Conservation (phyloP, 2,797 vertebrate species). For the Pipistrellus pipistrellus region DNA sequence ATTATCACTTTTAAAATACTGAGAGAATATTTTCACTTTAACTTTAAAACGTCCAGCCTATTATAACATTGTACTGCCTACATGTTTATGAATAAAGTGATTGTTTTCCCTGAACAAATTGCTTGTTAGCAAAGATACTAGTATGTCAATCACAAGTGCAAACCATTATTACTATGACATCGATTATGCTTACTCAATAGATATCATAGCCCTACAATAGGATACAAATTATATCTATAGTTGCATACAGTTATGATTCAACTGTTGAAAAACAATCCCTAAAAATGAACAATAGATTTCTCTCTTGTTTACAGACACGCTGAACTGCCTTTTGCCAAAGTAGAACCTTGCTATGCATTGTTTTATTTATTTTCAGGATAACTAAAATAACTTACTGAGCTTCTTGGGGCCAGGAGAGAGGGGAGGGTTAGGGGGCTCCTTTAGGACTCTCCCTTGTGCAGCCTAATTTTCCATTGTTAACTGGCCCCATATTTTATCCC, state of each 20-base stretch:
- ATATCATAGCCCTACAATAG: slow-evolving; percentile 31
- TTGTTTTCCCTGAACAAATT: slow-evolving; percentile 37
- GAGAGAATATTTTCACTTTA: slow-evolving; percentile 17
- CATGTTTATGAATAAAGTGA: slow-evolving; percentile 1
- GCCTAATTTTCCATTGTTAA: not conserved
- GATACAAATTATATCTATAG: not conserved
- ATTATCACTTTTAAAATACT: slow-evolving; percentile 49
- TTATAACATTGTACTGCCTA: slow-evolving; percentile 18
- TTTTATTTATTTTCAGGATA: not conserved
- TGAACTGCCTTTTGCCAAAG: not conserved
- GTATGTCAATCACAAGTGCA: slow-evolving; percentile 11
- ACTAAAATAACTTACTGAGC: not conserved
- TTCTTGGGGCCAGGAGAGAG: not conserved
- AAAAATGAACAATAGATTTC: not conserved
- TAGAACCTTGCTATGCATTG: not conserved
- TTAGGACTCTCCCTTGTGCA: not conserved
- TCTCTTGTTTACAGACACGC: not conserved
- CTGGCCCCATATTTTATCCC: not conserved
- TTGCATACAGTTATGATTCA: not conserved
- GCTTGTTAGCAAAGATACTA: not conserved
- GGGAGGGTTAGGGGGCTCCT: not conserved
- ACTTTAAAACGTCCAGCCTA: not conserved
- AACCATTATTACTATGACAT: slow-evolving; percentile 26
- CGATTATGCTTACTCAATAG: slow-evolving; percentile 54
- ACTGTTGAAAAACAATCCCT: slow-evolving; percentile 14